Evolutionary conservation across 2,888 invertebrate genomes (phyloP), one percentile per base, ranked within the genome.

Genomic region (Pollenia griseotomentosa): DNA sequence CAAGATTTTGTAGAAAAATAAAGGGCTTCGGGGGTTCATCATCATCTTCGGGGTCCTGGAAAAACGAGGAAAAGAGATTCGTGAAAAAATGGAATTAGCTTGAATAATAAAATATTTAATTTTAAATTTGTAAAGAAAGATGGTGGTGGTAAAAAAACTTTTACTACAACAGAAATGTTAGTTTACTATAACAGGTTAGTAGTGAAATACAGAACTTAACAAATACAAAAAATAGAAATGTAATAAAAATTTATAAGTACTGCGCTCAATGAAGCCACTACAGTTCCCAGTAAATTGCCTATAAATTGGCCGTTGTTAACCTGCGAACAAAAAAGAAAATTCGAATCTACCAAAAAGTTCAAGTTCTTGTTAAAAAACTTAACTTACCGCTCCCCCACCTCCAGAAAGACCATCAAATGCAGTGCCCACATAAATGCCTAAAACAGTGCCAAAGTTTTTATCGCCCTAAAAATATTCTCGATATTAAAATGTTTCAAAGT

Each of bases 401-500:
- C 93, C 94, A 0, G 93, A 93, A 1, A 93, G 89, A 0, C 93
- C 94, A 88, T 94, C 94, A 19, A 94, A 90, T 0, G 93, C 92
- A 0, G 91, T 91, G 65, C 93, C 93, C 80, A 93, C 91, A 87
- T 93, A 94, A 51, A 90, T 89, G 6, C 93, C 94, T 66, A 94
- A 86, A 1, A 93, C 93, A 3, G 91, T 91, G 40, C 94, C 94
- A 82, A 94, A 94, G 86, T 94, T 93, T 85, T 91, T 91, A 79
- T 93, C 90, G 16, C 93, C 93, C 92, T 91, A 44, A 63, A 81
- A 66, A 16, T 66, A 19, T 16, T n/a, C 9, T 55, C 1, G 12
- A 33, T 12, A 23, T 59, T 61, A 7, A 23, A 80, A 42, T 12
- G 42, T 53, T 4, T 9, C 42, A 53, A 53, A 10, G 33, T 7